phyloP scores from a whole-genome alignment of 2,797 vertebrate species.

The Garrulus glandarius region DNA sequence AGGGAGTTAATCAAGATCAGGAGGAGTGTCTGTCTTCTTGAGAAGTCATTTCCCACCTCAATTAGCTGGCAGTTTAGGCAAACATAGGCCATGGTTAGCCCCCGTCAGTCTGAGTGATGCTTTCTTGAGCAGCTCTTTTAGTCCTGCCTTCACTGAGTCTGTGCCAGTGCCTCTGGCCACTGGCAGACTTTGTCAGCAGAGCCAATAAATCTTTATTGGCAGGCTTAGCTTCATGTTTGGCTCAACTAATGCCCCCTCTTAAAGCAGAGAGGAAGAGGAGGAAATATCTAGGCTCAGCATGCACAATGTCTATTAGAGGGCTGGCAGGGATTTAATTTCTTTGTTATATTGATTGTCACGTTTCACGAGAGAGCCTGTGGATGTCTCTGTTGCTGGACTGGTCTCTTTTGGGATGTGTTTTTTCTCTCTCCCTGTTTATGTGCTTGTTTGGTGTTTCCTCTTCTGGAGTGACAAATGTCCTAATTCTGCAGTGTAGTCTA shows the following conservation, averaged over 20 bases:
- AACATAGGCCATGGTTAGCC: not conserved
- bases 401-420: not conserved
- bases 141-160: not conserved
- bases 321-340: constrained; percentile 19
- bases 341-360: not conserved
- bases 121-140: not conserved
- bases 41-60: constrained; percentile 50
- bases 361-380: not conserved
- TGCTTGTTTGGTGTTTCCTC: not conserved
- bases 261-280: not conserved
- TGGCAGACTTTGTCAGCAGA: not conserved
- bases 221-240: not conserved
- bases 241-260: not conserved
- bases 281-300: not conserved
- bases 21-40: not conserved
- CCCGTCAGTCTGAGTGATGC: not conserved
- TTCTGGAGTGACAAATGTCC: not conserved
- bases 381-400: not conserved
- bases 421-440: not conserved
- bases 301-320: not conserved
- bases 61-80: constrained; percentile 39
- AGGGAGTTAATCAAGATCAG: constrained; percentile 63
- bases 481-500: not conserved
- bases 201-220: not conserved
- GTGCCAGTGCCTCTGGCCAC: not conserved